phyloP scores from a whole-genome alignment of 2,888 invertebrate species.

The Omphaloscelis lunosa region DNA sequence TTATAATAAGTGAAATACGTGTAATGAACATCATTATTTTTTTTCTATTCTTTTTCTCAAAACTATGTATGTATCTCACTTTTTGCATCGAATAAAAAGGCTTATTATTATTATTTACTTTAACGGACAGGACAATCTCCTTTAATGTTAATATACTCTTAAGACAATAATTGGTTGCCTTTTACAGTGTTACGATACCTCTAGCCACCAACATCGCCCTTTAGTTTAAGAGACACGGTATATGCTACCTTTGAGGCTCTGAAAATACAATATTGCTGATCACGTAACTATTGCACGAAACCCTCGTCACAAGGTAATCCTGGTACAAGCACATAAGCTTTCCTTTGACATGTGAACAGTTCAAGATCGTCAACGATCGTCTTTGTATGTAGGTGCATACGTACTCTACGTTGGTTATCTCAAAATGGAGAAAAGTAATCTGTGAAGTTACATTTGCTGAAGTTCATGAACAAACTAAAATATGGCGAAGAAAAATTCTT shows the following conservation, averaged over 20 bases:
- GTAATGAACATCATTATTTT: too few relatives aligned
- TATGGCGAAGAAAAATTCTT: not conserved
- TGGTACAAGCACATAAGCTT: slow-evolving; percentile 23
- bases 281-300: not conserved
- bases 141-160: not conserved
- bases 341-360: slow-evolving; percentile 8
- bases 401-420: not conserved
- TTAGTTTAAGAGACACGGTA: not conserved
- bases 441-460: not conserved
- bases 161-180: not conserved
- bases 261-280: not conserved
- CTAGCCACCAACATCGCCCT: too few relatives aligned
- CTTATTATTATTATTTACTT: too few relatives aligned
- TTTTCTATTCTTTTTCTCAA: too few relatives aligned
- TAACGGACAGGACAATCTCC: too few relatives aligned
- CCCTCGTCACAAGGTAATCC: slow-evolving; percentile 36
- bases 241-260: not conserved
- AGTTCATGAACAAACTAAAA: not conserved
- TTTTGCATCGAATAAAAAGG: too few relatives aligned
- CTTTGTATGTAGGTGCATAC: not conserved
- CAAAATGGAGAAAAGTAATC: not conserved
- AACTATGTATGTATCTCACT: too few relatives aligned
- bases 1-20: too few relatives aligned
- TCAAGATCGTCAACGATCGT: slow-evolving; percentile 13
- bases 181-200: not conserved